phyloP scores from a whole-genome alignment of 2,113 vertebrate genomes.

The Elaphurus davidianus region DNA sequence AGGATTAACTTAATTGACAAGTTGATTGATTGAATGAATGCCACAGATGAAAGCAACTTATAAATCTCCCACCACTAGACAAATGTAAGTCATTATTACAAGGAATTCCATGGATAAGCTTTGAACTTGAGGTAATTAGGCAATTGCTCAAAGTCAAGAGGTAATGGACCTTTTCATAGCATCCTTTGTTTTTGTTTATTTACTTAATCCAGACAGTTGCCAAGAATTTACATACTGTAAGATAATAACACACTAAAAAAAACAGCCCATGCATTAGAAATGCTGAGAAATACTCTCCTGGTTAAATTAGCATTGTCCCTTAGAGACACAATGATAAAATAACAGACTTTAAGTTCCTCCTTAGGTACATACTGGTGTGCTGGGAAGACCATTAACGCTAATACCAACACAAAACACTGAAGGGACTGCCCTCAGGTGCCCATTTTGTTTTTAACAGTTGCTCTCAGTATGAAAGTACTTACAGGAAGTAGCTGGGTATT shows the following conservation, averaged over 20 bases:
- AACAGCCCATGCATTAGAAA: neutral
- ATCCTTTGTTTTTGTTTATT: constrained; percentile 43
- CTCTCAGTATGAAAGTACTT: neutral
- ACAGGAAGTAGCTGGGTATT: neutral
- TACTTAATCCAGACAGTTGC: neutral
- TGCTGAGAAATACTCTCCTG: neutral
- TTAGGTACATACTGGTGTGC: neutral
- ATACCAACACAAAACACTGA: neutral
- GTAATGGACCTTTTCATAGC: constrained; percentile 18
- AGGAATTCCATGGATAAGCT: constrained; percentile 29
- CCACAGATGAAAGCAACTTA: constrained; percentile 8
- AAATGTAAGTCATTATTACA: constrained; percentile 42
- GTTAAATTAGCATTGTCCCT: neutral
- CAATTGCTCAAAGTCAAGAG: constrained; percentile 54
- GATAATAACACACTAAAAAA: constrained; percentile 4
- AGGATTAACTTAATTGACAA: constrained; percentile 46
- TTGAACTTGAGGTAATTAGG: constrained; percentile 58
- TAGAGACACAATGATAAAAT: neutral
- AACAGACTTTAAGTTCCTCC: neutral
- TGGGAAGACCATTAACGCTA: neutral
- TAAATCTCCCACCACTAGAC: constrained; percentile 19
- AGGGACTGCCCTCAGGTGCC: neutral
- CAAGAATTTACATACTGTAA: constrained; percentile 24
- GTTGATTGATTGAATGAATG: constrained; percentile 23
- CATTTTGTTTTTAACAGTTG: neutral